Evolutionary conservation across 2,113 vertebrate genomes (phyloP).

Genomic region (Gila orcuttii): DNA sequence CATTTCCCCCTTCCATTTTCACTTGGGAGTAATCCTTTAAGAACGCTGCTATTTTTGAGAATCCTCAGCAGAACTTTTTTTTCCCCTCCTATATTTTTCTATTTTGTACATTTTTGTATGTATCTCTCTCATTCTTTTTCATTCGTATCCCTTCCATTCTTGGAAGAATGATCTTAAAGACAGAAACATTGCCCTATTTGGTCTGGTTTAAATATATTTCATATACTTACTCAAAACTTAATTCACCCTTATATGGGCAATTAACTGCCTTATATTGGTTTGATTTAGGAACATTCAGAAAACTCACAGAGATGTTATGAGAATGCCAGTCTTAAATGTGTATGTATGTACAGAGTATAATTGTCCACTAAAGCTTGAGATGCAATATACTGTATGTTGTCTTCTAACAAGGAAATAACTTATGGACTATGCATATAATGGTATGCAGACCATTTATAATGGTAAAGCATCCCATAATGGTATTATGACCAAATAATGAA

Average conservation of each 20-base stretch:
- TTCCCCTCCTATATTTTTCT: not conserved
- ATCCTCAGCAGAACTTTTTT: not conserved
- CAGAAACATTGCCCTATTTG: not conserved
- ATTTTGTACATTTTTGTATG: not conserved
- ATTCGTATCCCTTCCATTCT: too few relatives aligned
- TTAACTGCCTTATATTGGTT: slow-evolving; percentile 36
- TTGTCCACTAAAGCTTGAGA: not conserved
- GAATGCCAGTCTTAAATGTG: not conserved
- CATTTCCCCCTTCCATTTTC: slow-evolving; percentile 53
- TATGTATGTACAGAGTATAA: not conserved
- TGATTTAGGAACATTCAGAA: not conserved
- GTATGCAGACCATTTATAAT: not conserved
- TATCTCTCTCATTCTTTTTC: slow-evolving; percentile 14
- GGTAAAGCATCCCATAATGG: not conserved
- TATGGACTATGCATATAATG: not conserved
- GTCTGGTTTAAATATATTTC: slow-evolving; percentile 37
- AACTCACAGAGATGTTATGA: not conserved
- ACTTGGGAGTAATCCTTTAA: slow-evolving; percentile 58
- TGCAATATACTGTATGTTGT: not conserved
- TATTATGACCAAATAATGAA: not conserved
- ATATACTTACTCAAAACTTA: not conserved
- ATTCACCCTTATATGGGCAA: slow-evolving; percentile 59
- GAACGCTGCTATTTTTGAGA: slow-evolving; percentile 57
- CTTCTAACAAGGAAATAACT: not conserved
- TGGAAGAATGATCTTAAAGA: slow-evolving; percentile 26